phyloP scores from a whole-genome alignment of 1,140 invertebrate species.

The Drosophila insularis region DNA sequence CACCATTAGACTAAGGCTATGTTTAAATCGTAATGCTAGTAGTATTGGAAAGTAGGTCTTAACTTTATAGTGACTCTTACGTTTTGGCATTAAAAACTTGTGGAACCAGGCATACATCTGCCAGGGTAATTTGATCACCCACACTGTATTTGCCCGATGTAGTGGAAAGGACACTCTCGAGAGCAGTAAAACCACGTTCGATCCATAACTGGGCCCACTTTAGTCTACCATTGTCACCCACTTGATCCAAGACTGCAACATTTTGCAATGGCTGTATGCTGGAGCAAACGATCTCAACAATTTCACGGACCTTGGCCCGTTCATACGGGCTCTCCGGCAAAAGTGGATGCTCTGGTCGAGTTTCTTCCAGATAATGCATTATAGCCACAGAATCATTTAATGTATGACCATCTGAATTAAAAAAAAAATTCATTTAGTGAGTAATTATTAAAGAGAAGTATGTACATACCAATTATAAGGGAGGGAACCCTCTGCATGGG shows the following conservation, averaged over 20 bases:
- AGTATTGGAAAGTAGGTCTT: no score
- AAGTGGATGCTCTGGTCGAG: constrained; percentile 90
- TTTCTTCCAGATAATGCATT: constrained; percentile 97
- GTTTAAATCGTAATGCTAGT: not conserved
- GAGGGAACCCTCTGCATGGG: constrained; percentile 97
- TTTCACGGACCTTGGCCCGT: constrained; percentile 90
- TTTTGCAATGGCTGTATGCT: constrained; percentile 98
- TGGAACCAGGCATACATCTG: constrained; percentile 96
- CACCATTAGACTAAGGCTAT: not conserved
- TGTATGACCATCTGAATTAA: constrained; percentile 91
- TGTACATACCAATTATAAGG: constrained; percentile 88
- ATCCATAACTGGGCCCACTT: constrained; percentile 97
- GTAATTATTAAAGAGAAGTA: no score
- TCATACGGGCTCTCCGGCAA: constrained; percentile 92
- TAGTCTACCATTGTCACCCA: constrained; percentile 91
- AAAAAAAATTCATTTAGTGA: no score
- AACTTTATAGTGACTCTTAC: constrained; percentile 74
- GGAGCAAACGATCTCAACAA: constrained; percentile 90
- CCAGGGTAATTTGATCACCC: constrained; percentile 95
- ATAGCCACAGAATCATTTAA: constrained; percentile 96
- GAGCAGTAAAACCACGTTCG: constrained; percentile 91
- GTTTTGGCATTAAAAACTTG: constrained; percentile 95
- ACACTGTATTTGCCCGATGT: constrained; percentile 96
- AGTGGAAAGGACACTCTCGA: constrained; percentile 92
- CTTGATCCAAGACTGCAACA: constrained; percentile 90